phyloP scores from a whole-genome alignment of 2,888 invertebrate species.

The Noctua pronuba region DNA sequence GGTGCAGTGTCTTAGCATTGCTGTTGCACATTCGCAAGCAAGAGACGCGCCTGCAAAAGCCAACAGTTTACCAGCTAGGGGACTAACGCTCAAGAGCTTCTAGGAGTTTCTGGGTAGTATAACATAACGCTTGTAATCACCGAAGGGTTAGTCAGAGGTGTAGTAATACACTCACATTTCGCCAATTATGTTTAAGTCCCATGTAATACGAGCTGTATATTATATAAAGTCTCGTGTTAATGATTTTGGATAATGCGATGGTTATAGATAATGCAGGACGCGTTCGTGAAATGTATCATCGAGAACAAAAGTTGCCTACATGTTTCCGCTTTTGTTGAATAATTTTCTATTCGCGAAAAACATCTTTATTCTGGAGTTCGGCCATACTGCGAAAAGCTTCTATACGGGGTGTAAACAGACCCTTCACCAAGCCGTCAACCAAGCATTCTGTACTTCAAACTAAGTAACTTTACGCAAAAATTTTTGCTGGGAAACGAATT shows the following conservation, averaged over 20 bases:
- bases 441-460: no score
- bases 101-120: constrained; percentile 56
- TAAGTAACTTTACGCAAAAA: no score
- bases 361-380: neutral
- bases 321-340: neutral
- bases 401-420: no score
- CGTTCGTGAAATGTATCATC: neutral
- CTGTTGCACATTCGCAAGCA: constrained; percentile 96
- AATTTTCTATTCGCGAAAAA: neutral
- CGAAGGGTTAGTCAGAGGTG: neutral
- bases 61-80: constrained; percentile 87
- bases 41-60: constrained; percentile 89
- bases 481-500: no score
- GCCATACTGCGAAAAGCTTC: neutral
- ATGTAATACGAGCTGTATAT: neutral
- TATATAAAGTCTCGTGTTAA: constrained; percentile 6
- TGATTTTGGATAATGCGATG: neutral
- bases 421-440: no score
- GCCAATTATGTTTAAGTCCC: neutral
- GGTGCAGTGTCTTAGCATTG: constrained; percentile 98
- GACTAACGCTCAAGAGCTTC: constrained; percentile 88
- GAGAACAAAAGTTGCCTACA: neutral
- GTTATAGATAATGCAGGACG: neutral
- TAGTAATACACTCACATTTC: neutral
- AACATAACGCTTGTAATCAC: neutral